These are phyloP conservation scores for Caenorhabditis macrosperma DNA, from an alignment of 2,888 invertebrate species.

Conservation along the genomic window DNA sequence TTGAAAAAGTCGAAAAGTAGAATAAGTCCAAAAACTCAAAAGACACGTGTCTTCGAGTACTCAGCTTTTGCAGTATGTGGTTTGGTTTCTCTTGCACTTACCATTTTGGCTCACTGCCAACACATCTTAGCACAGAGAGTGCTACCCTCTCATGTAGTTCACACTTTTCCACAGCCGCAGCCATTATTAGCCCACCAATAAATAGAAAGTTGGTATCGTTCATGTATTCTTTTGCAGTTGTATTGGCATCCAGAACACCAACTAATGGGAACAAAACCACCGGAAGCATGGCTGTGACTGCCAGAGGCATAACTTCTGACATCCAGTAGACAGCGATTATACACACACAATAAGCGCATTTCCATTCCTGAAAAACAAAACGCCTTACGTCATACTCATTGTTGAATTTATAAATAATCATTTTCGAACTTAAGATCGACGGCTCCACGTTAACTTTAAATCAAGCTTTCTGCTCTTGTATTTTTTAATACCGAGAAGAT, in stretches of 20 bases:
- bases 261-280: conserved; percentile 76
- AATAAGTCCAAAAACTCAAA: too few species aligned
- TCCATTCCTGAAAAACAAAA: conserved; percentile 73
- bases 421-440: background rate
- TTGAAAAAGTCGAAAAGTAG: too few species aligned
- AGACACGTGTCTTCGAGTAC: too few species aligned
- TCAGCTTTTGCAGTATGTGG: too few species aligned
- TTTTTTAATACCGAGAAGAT: too few species aligned
- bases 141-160: conserved; percentile 77
- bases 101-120: conserved; percentile 77
- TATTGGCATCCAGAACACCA: conserved; percentile 74
- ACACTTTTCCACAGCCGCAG: conserved; percentile 80
- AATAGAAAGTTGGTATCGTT: conserved; percentile 80
- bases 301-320: conserved; percentile 75
- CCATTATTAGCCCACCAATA: conserved; percentile 80
- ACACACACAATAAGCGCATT: conserved; percentile 75
- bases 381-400: too few species aligned
- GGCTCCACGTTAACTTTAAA: too few species aligned
- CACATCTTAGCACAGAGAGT: conserved; percentile 67
- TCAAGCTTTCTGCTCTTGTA: too few species aligned
- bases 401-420: background rate
- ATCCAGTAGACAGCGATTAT: conserved; percentile 79
- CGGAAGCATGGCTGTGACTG: conserved; percentile 75
- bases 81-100: conserved; percentile 52
- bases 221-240: conserved; percentile 75